Percentiles rank a stretch among this genome's conserved stretches.
These are phyloP conservation scores for Myodes glareolus DNA, from an alignment of 2,113 vertebrate genomes.

Conservation along the genomic window DNA sequence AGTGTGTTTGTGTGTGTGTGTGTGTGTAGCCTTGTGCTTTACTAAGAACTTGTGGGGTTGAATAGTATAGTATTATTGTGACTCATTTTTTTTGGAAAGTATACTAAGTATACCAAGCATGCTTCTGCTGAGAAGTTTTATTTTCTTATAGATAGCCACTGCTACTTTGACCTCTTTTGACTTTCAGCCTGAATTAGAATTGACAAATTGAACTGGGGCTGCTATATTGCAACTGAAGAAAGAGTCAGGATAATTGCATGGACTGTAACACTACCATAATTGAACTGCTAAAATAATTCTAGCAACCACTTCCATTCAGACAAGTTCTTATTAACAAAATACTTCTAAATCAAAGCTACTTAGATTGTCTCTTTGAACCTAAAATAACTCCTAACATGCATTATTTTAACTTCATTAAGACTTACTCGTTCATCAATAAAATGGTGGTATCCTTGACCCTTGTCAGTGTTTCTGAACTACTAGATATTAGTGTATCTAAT, in stretches of 20 bases:
- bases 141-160: background rate
- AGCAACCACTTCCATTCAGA: background rate
- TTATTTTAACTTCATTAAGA: background rate
- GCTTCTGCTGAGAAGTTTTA: background rate
- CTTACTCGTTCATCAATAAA: background rate
- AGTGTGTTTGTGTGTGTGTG: background rate
- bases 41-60: background rate
- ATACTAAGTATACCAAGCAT: background rate
- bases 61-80: background rate
- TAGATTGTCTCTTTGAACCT: background rate
- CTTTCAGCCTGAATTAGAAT: slow-evolving; percentile 12
- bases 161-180: background rate
- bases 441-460: background rate
- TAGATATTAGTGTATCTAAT: no score
- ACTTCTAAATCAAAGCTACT: background rate
- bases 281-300: slow-evolving; percentile 17
- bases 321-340: background rate
- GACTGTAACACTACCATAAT: background rate
- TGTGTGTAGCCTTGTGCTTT: background rate
- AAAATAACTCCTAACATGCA: background rate
- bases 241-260: background rate
- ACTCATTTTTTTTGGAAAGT: background rate
- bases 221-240: background rate
- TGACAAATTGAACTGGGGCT: background rate
- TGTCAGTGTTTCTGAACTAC: background rate